Evolutionary conservation across 2,113 vertebrate genomes (phyloP).

Genomic region (Ophiodon elongatus): DNA sequence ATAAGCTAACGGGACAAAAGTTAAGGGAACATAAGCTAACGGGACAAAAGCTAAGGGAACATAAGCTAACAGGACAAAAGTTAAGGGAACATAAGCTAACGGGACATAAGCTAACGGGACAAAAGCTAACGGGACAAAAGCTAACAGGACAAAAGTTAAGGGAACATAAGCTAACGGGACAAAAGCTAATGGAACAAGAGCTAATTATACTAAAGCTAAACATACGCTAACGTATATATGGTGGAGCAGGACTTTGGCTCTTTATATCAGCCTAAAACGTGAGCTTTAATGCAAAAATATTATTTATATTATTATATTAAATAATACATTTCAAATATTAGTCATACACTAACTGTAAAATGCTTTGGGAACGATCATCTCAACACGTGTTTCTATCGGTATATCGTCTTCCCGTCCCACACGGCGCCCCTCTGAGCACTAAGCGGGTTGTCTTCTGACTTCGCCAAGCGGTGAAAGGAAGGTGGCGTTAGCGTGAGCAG

Average conservation of each 20-base stretch:
- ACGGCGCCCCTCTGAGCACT: neutral
- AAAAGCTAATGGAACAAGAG: neutral
- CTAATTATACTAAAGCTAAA: neutral
- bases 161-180: neutral
- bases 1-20: neutral
- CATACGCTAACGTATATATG: neutral
- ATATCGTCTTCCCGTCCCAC: neutral
- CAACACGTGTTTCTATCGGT: neutral
- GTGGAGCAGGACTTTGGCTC: neutral
- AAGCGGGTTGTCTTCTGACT: neutral
- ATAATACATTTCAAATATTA: constrained; percentile 22
- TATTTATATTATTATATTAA: too few species aligned
- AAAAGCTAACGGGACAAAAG: neutral
- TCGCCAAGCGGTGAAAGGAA: constrained; percentile 60
- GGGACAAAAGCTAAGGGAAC: neutral
- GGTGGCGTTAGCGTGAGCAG: constrained; percentile 64
- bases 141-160: neutral
- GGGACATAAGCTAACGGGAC: neutral
- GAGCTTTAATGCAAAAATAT: neutral
- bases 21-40: neutral
- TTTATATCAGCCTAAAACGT: constrained; percentile 14
- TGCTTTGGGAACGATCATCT: neutral
- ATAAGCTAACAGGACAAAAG: neutral
- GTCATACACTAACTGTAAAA: constrained; percentile 18
- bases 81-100: neutral